A percentile compares a stretch with the other conserved stretches of the same genome.
phyloP scores from a whole-genome alignment of 2,113 vertebrate genomes.

The Daphoenositta chrysoptera region DNA sequence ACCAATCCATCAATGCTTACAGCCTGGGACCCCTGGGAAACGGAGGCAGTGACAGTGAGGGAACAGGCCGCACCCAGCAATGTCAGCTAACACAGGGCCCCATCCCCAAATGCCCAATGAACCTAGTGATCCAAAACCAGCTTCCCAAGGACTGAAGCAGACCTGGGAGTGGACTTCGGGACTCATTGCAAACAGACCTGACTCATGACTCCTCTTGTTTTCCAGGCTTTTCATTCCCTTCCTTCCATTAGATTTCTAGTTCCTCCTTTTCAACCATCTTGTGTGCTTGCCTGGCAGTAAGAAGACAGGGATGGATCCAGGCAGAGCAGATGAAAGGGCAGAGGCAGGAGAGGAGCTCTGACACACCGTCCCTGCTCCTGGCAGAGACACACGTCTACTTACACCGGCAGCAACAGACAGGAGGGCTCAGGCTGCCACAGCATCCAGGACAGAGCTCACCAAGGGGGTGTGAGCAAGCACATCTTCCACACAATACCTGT shows the following conservation, averaged over 20 bases:
- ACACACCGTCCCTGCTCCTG: not conserved
- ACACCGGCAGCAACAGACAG: not conserved
- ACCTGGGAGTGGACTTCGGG: fast-evolving
- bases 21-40: not conserved
- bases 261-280: not conserved
- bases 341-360: not conserved
- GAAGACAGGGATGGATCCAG: not conserved
- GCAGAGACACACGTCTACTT: not conserved
- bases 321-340: not conserved
- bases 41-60: not conserved
- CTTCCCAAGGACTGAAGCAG: not conserved
- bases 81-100: not conserved
- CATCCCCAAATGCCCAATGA: not conserved
- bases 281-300: not conserved
- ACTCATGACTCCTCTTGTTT: not conserved
- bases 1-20: fast-evolving
- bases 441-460: not conserved
- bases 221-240: not conserved
- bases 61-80: not conserved
- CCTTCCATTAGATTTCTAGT: not conserved
- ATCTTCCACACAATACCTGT: slow-evolving; percentile 70
- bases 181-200: not conserved
- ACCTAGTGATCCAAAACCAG: not conserved
- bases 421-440: not conserved
- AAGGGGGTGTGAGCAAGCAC: not conserved